Evolutionary conservation across 2,797 vertebrate genomes (phyloP).

Genomic region (Spatula versicolor): DNA sequence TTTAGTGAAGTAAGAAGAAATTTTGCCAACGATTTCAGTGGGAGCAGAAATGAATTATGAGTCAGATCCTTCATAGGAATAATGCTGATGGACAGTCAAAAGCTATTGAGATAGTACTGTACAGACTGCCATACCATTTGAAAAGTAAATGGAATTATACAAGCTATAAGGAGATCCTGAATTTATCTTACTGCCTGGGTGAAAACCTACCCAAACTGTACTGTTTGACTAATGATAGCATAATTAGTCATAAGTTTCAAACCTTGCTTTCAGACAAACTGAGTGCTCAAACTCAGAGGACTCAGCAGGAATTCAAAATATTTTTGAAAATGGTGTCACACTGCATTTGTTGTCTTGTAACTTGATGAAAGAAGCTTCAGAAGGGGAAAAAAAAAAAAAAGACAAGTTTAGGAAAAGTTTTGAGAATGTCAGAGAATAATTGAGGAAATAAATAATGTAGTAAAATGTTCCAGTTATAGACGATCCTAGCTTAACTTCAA

Average conservation of each 20-base stretch:
- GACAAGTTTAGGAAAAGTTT: background rate
- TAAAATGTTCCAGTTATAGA: background rate
- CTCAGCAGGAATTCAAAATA: background rate
- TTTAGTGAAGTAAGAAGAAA: background rate
- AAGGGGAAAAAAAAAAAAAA: background rate
- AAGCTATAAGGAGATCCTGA: background rate
- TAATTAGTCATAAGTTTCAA: background rate
- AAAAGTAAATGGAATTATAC: background rate
- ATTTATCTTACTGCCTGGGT: background rate
- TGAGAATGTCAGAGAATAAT: background rate
- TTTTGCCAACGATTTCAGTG: background rate
- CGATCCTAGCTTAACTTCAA: background rate
- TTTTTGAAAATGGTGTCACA: background rate
- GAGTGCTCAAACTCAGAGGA: background rate
- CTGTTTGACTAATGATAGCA: background rate
- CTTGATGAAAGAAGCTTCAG: background rate
- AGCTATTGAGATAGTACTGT: background rate
- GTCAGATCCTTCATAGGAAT: background rate
- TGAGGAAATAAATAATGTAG: slow-evolving; percentile 30
- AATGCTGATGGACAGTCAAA: background rate
- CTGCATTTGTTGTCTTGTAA: background rate
- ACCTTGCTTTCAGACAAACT: background rate
- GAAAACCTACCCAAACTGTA: background rate
- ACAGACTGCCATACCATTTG: background rate
- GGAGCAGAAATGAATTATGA: background rate